Evolutionary conservation across 2,113 vertebrate genomes (phyloP).

Genomic region (Alosa alosa): DNA sequence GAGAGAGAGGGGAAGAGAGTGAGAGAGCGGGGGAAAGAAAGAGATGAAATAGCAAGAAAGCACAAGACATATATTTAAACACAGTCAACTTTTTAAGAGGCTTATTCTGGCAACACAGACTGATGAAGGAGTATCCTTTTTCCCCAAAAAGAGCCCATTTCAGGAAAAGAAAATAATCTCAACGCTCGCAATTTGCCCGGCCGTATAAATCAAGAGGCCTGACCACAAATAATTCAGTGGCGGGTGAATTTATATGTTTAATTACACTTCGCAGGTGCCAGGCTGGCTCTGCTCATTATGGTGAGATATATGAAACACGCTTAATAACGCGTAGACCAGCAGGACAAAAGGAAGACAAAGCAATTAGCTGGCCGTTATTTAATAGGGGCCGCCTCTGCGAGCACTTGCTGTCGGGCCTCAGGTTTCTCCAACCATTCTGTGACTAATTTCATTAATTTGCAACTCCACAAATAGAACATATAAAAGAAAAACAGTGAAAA

Average conservation of each 20-base stretch:
- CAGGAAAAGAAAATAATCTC: slow-evolving; percentile 68
- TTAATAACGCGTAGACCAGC: slow-evolving; percentile 54
- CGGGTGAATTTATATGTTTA: slow-evolving; percentile 81
- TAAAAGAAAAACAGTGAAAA: slow-evolving; percentile 8
- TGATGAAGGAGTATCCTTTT: slow-evolving; percentile 62
- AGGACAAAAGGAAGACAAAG: slow-evolving; percentile 77
- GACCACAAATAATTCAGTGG: slow-evolving; percentile 74
- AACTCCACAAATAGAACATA: slow-evolving; percentile 1
- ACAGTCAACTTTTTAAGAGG: slow-evolving; percentile 58
- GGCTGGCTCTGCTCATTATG: slow-evolving; percentile 74
- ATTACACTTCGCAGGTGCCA: slow-evolving; percentile 76
- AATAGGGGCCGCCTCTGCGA: slow-evolving; percentile 70
- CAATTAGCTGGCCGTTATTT: slow-evolving; percentile 75
- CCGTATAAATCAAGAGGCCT: slow-evolving; percentile 72
- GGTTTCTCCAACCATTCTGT: slow-evolving; percentile 58
- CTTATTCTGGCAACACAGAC: slow-evolving; percentile 56
- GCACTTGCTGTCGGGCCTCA: slow-evolving; percentile 63
- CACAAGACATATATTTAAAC: slow-evolving; percentile 40
- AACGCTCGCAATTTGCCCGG: slow-evolving; percentile 68
- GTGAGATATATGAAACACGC: slow-evolving; percentile 74
- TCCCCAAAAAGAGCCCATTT: slow-evolving; percentile 54
- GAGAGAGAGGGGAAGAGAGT: slow-evolving; percentile 32
- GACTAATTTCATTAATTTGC: slow-evolving; percentile 63
- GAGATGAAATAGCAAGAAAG: slow-evolving; percentile 5
- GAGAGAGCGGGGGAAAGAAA: slow-evolving; percentile 20